Evolutionary conservation across 64 coral and sea anemone species (phyloP), one percentile per base, ranked within the genome.

Genomic region (Montipora efflorescens): DNA sequence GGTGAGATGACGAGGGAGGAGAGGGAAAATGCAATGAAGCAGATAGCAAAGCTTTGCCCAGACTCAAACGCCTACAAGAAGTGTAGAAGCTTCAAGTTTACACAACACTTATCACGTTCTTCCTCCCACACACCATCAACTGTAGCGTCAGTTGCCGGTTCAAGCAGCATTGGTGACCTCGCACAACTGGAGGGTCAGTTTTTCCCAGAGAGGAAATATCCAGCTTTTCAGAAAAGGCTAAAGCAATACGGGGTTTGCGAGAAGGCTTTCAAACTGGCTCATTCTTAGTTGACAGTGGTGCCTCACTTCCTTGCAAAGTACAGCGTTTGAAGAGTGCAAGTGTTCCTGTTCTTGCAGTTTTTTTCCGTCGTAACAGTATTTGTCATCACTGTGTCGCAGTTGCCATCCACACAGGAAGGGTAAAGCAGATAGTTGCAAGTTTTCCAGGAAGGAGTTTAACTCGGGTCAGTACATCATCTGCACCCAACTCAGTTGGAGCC

Each of bases 261-360:
- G 89, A 81, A 91, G 89, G 89, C 58, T 90, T 90, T 80, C 89
- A 91, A 80, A 80, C 77, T 91, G 89, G 77, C 58, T 81, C 89
- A 80, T 91, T 80, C 62, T 73, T 91, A 62, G 89, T 80, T 91
- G 77, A 91, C 89, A 91, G 77, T 91, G 79, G 79, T 64, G 49
- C 51, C 50, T 64, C 79, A 82, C 49, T 82, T 58, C 79, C 79
- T 59, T 82, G 79, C n/a, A 75, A 9, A 46, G 52, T 48, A 84
- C 22, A 79, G 76, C 43, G 68, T 48, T 90, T 90, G 77, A 90
- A 81, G 59, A 90, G 89, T 69, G 75, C 77, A 90, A 79, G 58
- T 90, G 89, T 90, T 90, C 77, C 58, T 80, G 89, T 90, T 79
- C 75, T 61, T 90, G 89, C 76, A 70, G 75, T 36, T 36, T 47